phyloP scores from a whole-genome alignment of 2,797 vertebrate species.

The Anabacerthia variegaticeps region DNA sequence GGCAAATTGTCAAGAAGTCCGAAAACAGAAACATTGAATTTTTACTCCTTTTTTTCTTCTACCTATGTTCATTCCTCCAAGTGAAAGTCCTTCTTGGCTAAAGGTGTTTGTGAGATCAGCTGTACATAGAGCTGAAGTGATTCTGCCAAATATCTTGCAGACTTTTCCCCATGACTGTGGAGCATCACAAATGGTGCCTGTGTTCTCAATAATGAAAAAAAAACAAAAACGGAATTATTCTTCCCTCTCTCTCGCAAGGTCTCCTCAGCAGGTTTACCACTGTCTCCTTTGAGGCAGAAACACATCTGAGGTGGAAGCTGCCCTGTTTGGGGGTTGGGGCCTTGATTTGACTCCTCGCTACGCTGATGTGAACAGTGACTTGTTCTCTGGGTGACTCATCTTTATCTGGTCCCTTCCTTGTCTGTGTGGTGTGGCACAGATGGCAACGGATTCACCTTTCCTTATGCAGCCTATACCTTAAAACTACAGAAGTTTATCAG shows the following conservation, averaged over 20 bases:
- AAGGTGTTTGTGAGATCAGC: background rate
- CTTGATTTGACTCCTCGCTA: background rate
- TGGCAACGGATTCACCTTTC: background rate
- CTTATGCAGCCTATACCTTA: background rate
- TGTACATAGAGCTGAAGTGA: background rate
- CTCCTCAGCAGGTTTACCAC: background rate
- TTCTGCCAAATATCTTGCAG: background rate
- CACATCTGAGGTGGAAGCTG: background rate
- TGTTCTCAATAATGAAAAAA: background rate
- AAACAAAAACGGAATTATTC: background rate
- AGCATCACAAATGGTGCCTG: background rate
- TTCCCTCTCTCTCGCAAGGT: background rate
- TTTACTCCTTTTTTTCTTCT: background rate
- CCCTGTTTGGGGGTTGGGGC: background rate
- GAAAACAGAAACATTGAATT: background rate
- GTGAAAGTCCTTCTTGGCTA: background rate
- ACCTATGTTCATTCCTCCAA: background rate
- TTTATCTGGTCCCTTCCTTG: background rate
- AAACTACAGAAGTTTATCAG: background rate
- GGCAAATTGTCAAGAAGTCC: background rate
- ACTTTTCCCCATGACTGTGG: background rate
- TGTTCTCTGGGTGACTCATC: background rate
- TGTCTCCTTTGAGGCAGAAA: background rate
- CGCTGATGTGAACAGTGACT: background rate
- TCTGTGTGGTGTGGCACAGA: background rate